A percentile compares a stretch with the other conserved stretches of the same genome.
These are phyloP conservation scores for Platalea minor DNA, from an alignment of 2,797 vertebrate species.

Conservation along the genomic window DNA sequence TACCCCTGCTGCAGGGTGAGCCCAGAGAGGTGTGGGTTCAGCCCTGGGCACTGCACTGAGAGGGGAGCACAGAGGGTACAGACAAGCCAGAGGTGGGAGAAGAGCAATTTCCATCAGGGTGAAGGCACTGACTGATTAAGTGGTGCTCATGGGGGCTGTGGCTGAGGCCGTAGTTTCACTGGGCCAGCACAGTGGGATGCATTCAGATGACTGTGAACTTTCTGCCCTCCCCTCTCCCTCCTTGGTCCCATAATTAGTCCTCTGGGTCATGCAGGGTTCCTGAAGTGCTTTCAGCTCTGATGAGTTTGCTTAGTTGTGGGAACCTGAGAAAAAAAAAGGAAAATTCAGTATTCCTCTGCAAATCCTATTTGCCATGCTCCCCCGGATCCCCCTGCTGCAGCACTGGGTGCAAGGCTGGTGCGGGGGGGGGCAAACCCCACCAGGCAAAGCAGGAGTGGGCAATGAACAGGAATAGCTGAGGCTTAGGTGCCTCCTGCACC, in stretches of 20 bases:
- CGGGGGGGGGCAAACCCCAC: neutral
- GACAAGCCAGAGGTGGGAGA: neutral
- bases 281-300: neutral
- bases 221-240: neutral
- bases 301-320: neutral
- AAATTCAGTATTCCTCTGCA: neutral
- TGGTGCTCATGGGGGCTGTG: neutral
- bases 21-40: neutral
- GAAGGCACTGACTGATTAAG: neutral
- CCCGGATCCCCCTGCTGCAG: neutral
- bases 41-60: neutral
- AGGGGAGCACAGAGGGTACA: fast-evolving
- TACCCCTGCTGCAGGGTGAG: neutral
- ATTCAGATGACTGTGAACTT: neutral
- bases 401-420: neutral
- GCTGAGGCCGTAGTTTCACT: neutral
- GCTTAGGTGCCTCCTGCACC: neutral
- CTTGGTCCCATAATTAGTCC: neutral
- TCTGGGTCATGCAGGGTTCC: neutral
- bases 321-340: neutral
- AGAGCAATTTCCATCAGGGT: neutral
- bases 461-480: neutral
- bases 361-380: neutral
- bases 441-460: neutral
- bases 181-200: neutral